phyloP scores from a whole-genome alignment of 1,140 invertebrate species.

The Sitobion miscanthi region DNA sequence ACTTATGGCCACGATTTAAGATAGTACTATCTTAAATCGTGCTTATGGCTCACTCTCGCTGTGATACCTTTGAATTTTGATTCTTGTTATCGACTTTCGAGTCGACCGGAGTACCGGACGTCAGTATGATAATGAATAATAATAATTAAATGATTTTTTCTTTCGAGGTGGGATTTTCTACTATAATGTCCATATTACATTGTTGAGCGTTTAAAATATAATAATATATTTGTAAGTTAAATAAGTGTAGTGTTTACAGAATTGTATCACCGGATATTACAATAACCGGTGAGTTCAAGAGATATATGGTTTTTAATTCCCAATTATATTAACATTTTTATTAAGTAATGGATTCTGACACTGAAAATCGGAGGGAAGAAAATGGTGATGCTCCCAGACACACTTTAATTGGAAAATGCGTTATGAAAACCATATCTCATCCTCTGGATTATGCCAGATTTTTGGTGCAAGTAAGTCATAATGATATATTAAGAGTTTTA shows the following conservation, averaged over 20 bases:
- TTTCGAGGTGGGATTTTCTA: neutral
- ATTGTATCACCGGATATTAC: neutral
- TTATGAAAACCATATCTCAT: constrained; percentile 16
- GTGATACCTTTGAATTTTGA: too few relatives aligned
- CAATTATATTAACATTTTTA: neutral
- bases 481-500: neutral
- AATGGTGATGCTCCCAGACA: neutral
- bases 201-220: neutral
- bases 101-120: too few relatives aligned
- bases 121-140: too few relatives aligned
- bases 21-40: too few relatives aligned
- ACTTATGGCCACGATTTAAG: too few relatives aligned
- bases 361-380: neutral
- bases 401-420: neutral
- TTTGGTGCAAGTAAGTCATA: constrained; percentile 21
- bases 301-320: neutral
- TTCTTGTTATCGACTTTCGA: too few relatives aligned
- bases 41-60: too few relatives aligned
- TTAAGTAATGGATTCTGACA: neutral
- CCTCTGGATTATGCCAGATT: constrained; percentile 36
- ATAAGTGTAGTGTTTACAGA: too few relatives aligned
- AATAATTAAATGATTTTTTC: too few relatives aligned
- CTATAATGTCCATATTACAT: neutral
- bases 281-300: neutral
- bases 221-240: neutral